These are phyloP conservation scores for Nestor notabilis DNA, from an alignment of 2,113 vertebrate species.

Conservation along the genomic window DNA sequence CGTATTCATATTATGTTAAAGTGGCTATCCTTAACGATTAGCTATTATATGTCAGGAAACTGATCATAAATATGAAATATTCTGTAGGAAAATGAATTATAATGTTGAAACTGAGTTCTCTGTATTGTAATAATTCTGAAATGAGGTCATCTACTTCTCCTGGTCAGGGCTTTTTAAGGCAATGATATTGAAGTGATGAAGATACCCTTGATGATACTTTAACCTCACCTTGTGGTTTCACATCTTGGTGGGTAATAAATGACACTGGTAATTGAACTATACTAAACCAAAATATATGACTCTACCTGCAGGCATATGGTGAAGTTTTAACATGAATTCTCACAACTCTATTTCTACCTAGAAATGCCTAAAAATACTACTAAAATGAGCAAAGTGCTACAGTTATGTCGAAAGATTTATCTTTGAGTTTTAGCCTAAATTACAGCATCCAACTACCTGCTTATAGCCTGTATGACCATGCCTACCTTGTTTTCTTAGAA, in stretches of 20 bases:
- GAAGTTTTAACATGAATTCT: conserved; percentile 8
- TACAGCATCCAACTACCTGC: neutral
- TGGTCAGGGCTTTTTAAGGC: conserved; percentile 91
- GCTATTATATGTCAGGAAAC: conserved; percentile 86
- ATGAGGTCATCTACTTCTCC: conserved; percentile 85
- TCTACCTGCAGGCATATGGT: conserved; percentile 30
- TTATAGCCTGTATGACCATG: neutral
- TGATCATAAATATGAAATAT: conserved; percentile 89
- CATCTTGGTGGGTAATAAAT: conserved; percentile 86
- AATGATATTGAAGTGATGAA: conserved; percentile 94
- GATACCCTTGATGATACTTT: conserved; percentile 83
- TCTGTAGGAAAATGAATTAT: conserved; percentile 87
- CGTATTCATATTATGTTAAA: conserved; percentile 96
- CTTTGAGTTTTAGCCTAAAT: neutral
- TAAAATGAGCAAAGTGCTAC: neutral
- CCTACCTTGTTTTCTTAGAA: neutral
- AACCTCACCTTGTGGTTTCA: conserved; percentile 86
- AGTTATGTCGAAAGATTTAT: neutral
- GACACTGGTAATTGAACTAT: conserved; percentile 88
- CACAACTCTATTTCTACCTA: neutral
- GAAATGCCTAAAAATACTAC: neutral
- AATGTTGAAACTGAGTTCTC: conserved; percentile 87
- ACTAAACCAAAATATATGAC: conserved; percentile 81
- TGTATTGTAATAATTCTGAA: conserved; percentile 87
- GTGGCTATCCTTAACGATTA: conserved; percentile 83